Conservation (phyloP, 1,140 invertebrate genomes). For the Scaptomyza montana region DNA sequence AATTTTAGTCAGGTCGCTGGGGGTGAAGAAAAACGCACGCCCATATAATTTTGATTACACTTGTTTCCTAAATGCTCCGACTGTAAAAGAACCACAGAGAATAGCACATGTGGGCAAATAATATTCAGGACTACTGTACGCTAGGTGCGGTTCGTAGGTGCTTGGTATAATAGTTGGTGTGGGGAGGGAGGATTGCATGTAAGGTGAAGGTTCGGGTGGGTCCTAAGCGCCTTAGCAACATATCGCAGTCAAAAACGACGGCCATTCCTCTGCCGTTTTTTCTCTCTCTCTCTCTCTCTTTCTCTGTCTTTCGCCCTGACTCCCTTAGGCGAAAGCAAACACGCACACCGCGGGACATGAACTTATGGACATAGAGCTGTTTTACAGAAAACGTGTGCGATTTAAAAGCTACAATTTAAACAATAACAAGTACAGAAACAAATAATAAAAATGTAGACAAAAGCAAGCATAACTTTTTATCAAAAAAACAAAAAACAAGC, state of each 20-base stretch:
- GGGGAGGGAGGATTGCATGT: not conserved
- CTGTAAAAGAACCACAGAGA: constrained; percentile 52
- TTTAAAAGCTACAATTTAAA: constrained; percentile 73
- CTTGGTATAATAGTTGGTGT: not conserved
- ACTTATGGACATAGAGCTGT: constrained; percentile 69
- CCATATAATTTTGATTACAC: constrained; percentile 82
- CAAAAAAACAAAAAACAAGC: constrained; percentile 24
- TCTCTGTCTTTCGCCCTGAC: not conserved
- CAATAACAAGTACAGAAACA: constrained; percentile 23
- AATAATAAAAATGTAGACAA: constrained; percentile 39
- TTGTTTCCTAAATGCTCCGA: constrained; percentile 78
- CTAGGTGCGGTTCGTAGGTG: not conserved
- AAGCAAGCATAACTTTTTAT: constrained; percentile 48
- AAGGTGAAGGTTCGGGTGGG: not conserved
- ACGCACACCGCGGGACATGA: constrained; percentile 60
- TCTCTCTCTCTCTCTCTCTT: not conserved
- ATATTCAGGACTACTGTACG: constrained; percentile 56
- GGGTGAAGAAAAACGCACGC: constrained; percentile 49
- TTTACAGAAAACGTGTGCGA: constrained; percentile 79
- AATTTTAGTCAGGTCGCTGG: constrained; percentile 59
- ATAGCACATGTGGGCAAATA: constrained; percentile 60
- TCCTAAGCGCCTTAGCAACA: constrained; percentile 72
- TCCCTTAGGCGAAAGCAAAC: not conserved
- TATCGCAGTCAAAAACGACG: constrained; percentile 75
- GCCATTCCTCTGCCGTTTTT: not conserved